Evolutionary conservation across 37 sponge, comb jelly and placozoan genomes (phyloP).

Genomic region (Dysidea cf. avara): DNA sequence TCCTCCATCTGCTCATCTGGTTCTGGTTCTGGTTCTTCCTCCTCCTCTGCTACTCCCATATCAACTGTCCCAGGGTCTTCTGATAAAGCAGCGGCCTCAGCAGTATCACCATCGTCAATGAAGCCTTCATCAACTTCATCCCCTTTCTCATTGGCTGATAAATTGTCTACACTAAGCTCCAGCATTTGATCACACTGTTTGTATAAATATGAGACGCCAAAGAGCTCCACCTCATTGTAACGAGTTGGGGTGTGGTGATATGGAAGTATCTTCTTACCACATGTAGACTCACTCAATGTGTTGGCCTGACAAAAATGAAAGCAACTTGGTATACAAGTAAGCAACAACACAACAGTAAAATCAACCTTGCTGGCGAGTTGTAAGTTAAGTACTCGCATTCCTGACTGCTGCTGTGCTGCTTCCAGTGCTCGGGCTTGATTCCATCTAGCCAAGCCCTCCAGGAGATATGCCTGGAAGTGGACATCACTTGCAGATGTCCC

Average conservation of each 20-base stretch:
- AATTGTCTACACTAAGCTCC: no score
- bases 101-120: no score
- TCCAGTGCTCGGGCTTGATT: constrained; percentile 20
- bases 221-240: constrained; percentile 33
- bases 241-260: constrained; percentile 9
- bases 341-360: not conserved
- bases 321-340: not conserved
- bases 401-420: not conserved
- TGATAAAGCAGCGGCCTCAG: no score
- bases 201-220: constrained; percentile 39
- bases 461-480: constrained; percentile 32
- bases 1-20: not conserved
- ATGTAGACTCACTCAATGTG: not conserved
- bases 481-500: constrained; percentile 38
- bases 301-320: not conserved
- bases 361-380: not conserved
- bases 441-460: constrained; percentile 47
- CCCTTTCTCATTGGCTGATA: no score
- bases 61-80: not conserved
- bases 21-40: not conserved
- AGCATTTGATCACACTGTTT: not conserved
- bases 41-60: not conserved
- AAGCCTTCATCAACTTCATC: no score
- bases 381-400: not conserved
- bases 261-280: constrained; percentile 2